Conservation (phyloP, 2,888 invertebrate species). For the Cheilosia vulpina region DNA sequence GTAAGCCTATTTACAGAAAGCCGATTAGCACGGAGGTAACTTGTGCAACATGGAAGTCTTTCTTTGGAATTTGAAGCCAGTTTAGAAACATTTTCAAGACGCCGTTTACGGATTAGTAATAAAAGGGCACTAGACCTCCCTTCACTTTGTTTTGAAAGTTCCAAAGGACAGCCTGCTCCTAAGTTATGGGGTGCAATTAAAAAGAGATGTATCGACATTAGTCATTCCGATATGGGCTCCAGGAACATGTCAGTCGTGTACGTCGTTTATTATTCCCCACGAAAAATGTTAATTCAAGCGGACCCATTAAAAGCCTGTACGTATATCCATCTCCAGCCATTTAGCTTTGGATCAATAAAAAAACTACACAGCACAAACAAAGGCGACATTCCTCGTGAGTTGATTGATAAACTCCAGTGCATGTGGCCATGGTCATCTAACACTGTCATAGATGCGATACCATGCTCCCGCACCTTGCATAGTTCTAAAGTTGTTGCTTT, state of each 20-base stretch:
- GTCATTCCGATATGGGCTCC: too few relatives aligned
- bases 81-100: too few relatives aligned
- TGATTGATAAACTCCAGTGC: constrained; percentile 41
- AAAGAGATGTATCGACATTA: too few relatives aligned
- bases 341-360: constrained; percentile 45
- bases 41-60: neutral
- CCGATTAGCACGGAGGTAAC: neutral
- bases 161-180: too few relatives aligned
- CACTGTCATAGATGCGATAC: constrained; percentile 35
- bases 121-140: too few relatives aligned
- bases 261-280: constrained; percentile 11
- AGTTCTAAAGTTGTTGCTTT: neutral
- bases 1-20: constrained; percentile 16
- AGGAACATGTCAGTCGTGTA: neutral
- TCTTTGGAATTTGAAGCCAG: neutral
- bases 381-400: constrained; percentile 43
- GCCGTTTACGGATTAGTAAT: too few relatives aligned
- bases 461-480: constrained; percentile 12
- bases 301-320: constrained; percentile 11
- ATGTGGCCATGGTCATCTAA: constrained; percentile 48
- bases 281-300: constrained; percentile 14
- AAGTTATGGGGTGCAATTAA: too few relatives aligned
- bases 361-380: constrained; percentile 7
- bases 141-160: too few relatives aligned
- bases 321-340: neutral